These are phyloP conservation scores for Drosophila watanabei DNA, from an alignment of 1,140 invertebrate species.

Conservation along the genomic window DNA sequence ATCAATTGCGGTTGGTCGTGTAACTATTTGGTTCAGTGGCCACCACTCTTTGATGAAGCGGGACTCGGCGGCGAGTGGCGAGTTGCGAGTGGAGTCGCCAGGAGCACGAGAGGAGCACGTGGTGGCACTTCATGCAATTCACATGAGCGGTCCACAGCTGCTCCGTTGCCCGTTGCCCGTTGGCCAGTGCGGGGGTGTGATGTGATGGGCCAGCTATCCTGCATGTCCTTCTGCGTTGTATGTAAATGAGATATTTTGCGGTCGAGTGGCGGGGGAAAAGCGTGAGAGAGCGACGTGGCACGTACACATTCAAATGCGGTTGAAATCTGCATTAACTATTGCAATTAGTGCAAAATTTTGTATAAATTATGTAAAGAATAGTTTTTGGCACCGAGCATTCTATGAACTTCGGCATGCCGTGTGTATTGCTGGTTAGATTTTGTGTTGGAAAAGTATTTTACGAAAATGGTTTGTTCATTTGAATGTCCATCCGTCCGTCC, in stretches of 20 bases:
- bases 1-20: constrained; percentile 71
- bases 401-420: constrained; percentile 61
- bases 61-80: neutral
- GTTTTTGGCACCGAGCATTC: constrained; percentile 71
- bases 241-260: constrained; percentile 81
- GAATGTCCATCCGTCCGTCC: neutral
- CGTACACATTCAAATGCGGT: constrained; percentile 78
- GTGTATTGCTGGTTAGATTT: constrained; percentile 39
- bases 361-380: constrained; percentile 84
- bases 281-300: constrained; percentile 43
- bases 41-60: constrained; percentile 25
- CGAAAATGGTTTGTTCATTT: constrained; percentile 45
- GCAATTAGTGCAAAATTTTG: constrained; percentile 81
- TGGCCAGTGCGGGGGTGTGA: constrained; percentile 36
- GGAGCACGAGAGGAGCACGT: constrained; percentile 24
- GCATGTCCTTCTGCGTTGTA: constrained; percentile 56
- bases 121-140: constrained; percentile 78
- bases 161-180: no score
- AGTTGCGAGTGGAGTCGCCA: neutral
- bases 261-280: constrained; percentile 22
- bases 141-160: constrained; percentile 72
- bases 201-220: neutral
- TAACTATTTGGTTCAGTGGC: constrained; percentile 59
- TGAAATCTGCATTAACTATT: constrained; percentile 84
- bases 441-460: constrained; percentile 46